Evolutionary conservation across 2,888 invertebrate species (phyloP), one percentile per base, ranked within the genome.

Genomic region (Nomada fucata): DNA sequence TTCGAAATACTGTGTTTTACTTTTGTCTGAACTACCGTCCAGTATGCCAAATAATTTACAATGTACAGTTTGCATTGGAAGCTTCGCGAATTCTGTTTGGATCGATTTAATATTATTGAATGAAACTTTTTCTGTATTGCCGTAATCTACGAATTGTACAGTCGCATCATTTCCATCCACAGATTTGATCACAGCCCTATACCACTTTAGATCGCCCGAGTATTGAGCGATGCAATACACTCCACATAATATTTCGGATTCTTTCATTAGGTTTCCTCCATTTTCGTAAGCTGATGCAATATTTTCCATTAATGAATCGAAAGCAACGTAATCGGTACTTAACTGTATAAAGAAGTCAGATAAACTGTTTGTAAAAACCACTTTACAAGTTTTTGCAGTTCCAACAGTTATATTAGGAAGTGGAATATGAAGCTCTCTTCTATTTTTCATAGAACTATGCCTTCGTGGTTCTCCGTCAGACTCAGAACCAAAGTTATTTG

Each of bases 141-240:
- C 97, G 85, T 97, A 97, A 92, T 97, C 97, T 0, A 96, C 90
- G 90, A 95, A 97, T 15, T 95, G 94, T 0, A 96, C 95, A 55
- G 93, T 95, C 13, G 94, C 95, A n/a, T 92, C 93, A 0, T 93
- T 92, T 59, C 94, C 94, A 78, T 93, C 94, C 55, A 94, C 76
- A 42, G 96, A 95, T 78, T 95, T 94, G 7, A 93, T 84, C 1
- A 87, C 29, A 1, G 95, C 96, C 73, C 97, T 95, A 90, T 97
- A 97, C 97, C 97, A 97, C 91, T 96, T 96, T 4, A 94, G 94
- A 92, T 97, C 97, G 2, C 91, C 89, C 0, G 91, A 86, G 50
- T 92, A 94, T 59, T 91, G 92, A 61, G 93, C 92, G 11, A 94
- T 76, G 59, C 94, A 94, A n/a, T 87, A 86, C 2, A 69, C 55